phyloP scores from a whole-genome alignment of 2,888 invertebrate species.

The Volucella inanis region DNA sequence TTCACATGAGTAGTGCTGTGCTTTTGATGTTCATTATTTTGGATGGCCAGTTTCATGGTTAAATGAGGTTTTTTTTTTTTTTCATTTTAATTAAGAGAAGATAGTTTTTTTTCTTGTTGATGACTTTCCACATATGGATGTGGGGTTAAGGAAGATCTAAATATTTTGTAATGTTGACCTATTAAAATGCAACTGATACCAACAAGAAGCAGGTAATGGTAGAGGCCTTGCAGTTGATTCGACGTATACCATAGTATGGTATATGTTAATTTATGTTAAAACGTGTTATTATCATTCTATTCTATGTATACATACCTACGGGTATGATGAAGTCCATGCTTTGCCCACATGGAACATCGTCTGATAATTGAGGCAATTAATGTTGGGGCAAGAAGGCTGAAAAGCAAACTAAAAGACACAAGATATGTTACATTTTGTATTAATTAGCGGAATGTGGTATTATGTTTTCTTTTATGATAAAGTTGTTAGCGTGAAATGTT shows the following conservation, averaged over 20 bases:
- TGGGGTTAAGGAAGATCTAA: slow-evolving; percentile 41
- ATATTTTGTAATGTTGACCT: slow-evolving; percentile 71
- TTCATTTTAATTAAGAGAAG: slow-evolving; percentile 27
- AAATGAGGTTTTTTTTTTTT: not conserved
- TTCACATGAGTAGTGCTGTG: not conserved
- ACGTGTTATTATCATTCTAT: slow-evolving; percentile 54
- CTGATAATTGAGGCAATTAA: slow-evolving; percentile 70
- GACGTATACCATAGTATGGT: slow-evolving; percentile 21
- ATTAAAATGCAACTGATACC: slow-evolving; percentile 58
- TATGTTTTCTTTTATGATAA: slow-evolving; percentile 52
- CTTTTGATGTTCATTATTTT: slow-evolving; percentile 35
- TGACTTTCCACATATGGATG: slow-evolving; percentile 28
- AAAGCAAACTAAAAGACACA: slow-evolving; percentile 1
- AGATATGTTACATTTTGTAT: slow-evolving; percentile 30
- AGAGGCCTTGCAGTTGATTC: slow-evolving; percentile 38
- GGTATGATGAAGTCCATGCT: not conserved
- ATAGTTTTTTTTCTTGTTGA: slow-evolving; percentile 8
- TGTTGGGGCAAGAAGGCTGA: slow-evolving; percentile 25
- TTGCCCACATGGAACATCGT: slow-evolving; percentile 26
- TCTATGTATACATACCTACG: not conserved
- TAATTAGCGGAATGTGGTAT: slow-evolving; percentile 61
- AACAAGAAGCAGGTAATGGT: slow-evolving; percentile 35
- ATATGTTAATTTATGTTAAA: slow-evolving; percentile 65
- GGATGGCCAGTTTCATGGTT: slow-evolving; percentile 4
- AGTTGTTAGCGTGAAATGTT: slow-evolving; percentile 48